A percentile compares a stretch with the other conserved stretches of the same genome.
Evolutionary conservation across 2,797 vertebrate genomes (phyloP).

Genomic region (Pangasius djambal): DNA sequence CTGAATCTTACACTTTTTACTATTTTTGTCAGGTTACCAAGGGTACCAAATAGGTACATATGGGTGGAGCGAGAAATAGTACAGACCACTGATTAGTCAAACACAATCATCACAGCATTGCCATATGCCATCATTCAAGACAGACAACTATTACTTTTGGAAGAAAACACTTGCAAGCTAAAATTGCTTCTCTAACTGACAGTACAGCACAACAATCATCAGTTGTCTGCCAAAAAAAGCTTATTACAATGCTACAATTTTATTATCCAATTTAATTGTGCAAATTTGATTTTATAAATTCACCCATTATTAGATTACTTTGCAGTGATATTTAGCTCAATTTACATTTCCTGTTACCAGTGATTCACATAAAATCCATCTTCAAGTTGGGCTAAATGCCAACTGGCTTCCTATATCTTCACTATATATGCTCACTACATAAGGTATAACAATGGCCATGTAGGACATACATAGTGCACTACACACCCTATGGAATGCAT

Average conservation of each 20-base stretch:
- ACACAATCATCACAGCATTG: not conserved
- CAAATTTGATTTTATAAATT: not conserved
- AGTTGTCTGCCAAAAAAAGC: not conserved
- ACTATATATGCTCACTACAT: not conserved
- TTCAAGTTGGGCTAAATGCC: not conserved
- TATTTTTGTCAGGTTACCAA: not conserved
- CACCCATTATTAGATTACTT: not conserved
- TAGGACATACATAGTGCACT: not conserved
- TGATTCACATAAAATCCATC: not conserved
- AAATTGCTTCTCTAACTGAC: not conserved
- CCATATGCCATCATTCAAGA: not conserved
- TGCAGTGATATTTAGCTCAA: not conserved
- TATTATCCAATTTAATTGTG: not conserved
- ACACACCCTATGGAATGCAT: not conserved
- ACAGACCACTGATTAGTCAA: not conserved
- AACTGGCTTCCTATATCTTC: not conserved
- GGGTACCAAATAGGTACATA: not conserved
- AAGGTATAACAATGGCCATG: not conserved
- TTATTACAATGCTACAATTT: not conserved
- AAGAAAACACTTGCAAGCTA: not conserved
- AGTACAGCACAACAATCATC: not conserved
- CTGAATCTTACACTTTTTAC: not conserved
- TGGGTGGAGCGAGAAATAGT: not conserved
- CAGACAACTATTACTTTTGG: not conserved
- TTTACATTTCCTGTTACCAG: not conserved